Base-by-base conservation (phyloP, 2,797 vertebrate species). In the Vespertilio murinus region DNA sequence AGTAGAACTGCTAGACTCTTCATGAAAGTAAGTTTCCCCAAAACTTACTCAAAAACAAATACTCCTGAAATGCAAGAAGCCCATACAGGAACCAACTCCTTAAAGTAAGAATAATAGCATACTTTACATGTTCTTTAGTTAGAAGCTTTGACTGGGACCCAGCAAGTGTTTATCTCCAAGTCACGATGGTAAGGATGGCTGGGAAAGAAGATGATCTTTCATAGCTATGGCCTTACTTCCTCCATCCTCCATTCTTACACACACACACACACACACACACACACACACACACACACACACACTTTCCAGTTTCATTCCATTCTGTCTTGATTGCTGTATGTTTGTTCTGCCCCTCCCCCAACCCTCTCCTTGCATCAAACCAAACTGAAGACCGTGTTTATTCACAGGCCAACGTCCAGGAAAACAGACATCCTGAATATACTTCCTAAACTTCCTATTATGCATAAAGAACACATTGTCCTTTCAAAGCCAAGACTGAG, bases 371-470 rank as follows among this genome's bases (percentile, higher is more conserved):
- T 49, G 42, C 78, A 47, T 90, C 91, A 91, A 87, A 94, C 71
- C 89, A 91, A 89, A 94, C 67, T 38, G 54, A 87, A 45, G 54
- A 54, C 83, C 9, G 1, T 83, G 83, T 96, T 95, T 97, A 92
- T 80, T 94, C 82, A 67, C 70, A 92, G 78, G 33, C 54, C 0
- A 2, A 95, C 92, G 90, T 95, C 86, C 40, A 7, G 75, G 92
- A 96, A 96, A 88, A 80, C 91, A 96, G 90, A 81, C 89, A 75
- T 94, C 95, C 95, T 71, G 84, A 42, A 40, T 69, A 91, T 91
- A 75, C 95, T 94, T 96, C 96, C 95, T 89, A 93, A 86, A 92
- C 94, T 89, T 96, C 94, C 91, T 94, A 83, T 96, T 77, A 79
- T 91, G 77, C 75, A 93, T 89, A 81, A 85, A 93, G 89, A 94